Conservation (phyloP, 2,888 invertebrate genomes). For the Cacoxenus indagator region DNA sequence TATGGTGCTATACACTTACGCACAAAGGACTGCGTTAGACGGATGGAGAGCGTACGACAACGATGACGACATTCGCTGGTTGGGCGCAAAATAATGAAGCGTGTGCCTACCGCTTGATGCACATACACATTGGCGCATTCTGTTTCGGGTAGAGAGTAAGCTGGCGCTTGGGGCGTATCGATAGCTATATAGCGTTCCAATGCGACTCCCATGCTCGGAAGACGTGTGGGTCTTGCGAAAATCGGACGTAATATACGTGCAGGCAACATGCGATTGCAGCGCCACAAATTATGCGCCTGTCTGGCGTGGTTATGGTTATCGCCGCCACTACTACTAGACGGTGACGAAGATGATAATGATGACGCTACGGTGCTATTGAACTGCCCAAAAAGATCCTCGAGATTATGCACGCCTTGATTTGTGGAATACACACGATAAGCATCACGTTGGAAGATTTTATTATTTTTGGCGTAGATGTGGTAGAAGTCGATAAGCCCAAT, state of each 20-base stretch:
- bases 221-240: conserved; percentile 80
- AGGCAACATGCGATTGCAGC: conserved; percentile 82
- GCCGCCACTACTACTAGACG: neutral
- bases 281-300: conserved; percentile 72
- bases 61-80: conserved; percentile 81
- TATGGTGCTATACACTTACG: conserved; percentile 75
- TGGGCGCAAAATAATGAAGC: conserved; percentile 82
- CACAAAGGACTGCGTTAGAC: conserved; percentile 80
- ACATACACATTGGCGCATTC: conserved; percentile 87
- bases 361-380: conserved; percentile 50
- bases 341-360: neutral
- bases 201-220: conserved; percentile 81
- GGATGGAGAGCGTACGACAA: conserved; percentile 80
- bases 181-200: conserved; percentile 84
- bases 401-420: conserved; percentile 64
- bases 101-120: conserved; percentile 79
- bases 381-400: conserved; percentile 68
- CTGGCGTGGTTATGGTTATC: conserved; percentile 13
- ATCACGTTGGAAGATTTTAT: conserved; percentile 76
- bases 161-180: conserved; percentile 78
- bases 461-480: conserved; percentile 75
- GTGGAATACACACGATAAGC: conserved; percentile 73
- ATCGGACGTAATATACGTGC: conserved; percentile 80
- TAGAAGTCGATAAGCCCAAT: conserved; percentile 74
- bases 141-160: conserved; percentile 81